phyloP scores from a whole-genome alignment of 2,797 vertebrate species.

The Taenioides sp. region DNA sequence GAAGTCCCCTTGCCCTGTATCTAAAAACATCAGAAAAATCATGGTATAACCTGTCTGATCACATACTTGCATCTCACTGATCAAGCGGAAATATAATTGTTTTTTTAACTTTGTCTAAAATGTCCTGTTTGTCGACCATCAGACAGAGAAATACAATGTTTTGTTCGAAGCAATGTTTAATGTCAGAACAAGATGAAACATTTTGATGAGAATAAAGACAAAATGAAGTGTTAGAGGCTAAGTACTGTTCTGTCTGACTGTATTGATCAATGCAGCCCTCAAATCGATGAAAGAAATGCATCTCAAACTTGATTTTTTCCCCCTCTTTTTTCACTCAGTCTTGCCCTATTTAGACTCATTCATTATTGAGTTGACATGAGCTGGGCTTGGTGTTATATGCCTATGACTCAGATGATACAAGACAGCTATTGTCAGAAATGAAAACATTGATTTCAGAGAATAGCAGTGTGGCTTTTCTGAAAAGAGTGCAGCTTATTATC shows the following conservation, averaged over 20 bases:
- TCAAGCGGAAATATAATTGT: neutral
- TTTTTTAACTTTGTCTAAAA: neutral
- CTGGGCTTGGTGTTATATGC: neutral
- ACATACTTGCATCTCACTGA: neutral
- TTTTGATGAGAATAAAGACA: neutral
- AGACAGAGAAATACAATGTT: neutral
- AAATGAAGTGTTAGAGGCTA: neutral
- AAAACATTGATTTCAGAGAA: slow-evolving; percentile 24
- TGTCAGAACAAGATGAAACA: slow-evolving; percentile 2
- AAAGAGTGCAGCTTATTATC: slow-evolving; percentile 45
- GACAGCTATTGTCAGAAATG: neutral
- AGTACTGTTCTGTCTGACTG: neutral
- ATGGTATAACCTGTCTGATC: neutral
- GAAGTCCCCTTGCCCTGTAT: neutral
- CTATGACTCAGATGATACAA: neutral
- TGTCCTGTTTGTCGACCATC: neutral
- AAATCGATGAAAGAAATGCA: neutral
- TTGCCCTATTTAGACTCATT: neutral
- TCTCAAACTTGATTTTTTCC: neutral
- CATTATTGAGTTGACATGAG: neutral
- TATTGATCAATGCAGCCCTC: neutral
- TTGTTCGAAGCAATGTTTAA: slow-evolving; percentile 22
- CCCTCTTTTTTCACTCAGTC: neutral
- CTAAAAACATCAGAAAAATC: neutral
- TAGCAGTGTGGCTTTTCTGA: slow-evolving; percentile 42